Evolutionary conservation across 2,888 invertebrate species (phyloP).

Genomic region (Auanema sp.): DNA sequence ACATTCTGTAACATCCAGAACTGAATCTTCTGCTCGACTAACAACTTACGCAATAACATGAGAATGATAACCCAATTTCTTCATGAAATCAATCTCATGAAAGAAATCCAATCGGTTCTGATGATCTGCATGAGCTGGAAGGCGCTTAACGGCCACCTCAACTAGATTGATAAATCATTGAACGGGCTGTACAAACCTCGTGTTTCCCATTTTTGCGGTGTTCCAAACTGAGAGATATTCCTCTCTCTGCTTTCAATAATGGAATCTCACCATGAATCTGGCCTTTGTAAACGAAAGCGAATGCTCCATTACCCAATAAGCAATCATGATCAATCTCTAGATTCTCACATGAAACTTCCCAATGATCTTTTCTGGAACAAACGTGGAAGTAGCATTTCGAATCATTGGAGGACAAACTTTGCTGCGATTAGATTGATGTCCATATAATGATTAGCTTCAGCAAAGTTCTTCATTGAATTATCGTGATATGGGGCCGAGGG

Average conservation of each 20-base stretch:
- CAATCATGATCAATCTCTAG: slow-evolving; percentile 43
- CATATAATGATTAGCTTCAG: slow-evolving; percentile 41
- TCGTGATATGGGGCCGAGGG: slow-evolving; percentile 4
- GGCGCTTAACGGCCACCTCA: slow-evolving; percentile 49
- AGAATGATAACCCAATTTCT: slow-evolving; percentile 47
- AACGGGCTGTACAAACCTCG: slow-evolving; percentile 11
- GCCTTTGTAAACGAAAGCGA: slow-evolving; percentile 50
- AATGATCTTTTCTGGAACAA: slow-evolving; percentile 43
- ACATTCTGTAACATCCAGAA: slow-evolving; percentile 42
- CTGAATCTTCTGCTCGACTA: too few species aligned
- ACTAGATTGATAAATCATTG: not conserved
- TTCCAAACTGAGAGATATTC: slow-evolving; percentile 27
- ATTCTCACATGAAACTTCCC: slow-evolving; percentile 46
- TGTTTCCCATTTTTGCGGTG: slow-evolving; percentile 29
- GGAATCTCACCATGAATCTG: slow-evolving; percentile 26
- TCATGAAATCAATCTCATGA: slow-evolving; percentile 58
- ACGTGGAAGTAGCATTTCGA: not conserved
- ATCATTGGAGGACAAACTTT: slow-evolving; percentile 14
- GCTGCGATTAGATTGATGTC: slow-evolving; percentile 35
- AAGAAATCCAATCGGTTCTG: slow-evolving; percentile 46
- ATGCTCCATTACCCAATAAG: slow-evolving; percentile 52
- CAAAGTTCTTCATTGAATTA: slow-evolving; percentile 16
- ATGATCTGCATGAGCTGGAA: slow-evolving; percentile 51
- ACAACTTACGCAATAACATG: slow-evolving; percentile 35
- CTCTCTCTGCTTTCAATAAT: slow-evolving; percentile 27